phyloP scores from a whole-genome alignment of 2,888 invertebrate genomes.

The Conomelus anceps region DNA sequence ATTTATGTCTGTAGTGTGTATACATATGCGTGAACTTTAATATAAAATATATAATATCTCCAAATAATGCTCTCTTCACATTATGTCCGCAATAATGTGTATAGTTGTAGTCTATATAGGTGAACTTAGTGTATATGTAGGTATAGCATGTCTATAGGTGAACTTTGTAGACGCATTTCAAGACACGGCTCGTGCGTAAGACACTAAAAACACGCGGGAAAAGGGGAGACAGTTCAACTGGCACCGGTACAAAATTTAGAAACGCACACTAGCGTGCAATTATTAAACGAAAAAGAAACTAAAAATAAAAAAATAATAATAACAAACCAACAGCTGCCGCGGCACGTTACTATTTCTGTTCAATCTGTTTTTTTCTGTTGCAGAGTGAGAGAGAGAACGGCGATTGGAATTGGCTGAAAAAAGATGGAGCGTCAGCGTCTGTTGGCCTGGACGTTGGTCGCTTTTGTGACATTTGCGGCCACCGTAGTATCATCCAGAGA shows the following conservation, averaged over 20 bases:
- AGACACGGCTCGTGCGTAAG: not conserved
- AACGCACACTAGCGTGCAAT: not conserved
- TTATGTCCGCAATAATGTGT: too few relatives aligned
- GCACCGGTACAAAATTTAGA: not conserved
- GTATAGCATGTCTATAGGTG: too few relatives aligned
- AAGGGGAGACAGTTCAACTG: not conserved
- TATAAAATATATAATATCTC: too few relatives aligned
- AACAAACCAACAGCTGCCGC: too few relatives aligned
- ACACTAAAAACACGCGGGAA: not conserved
- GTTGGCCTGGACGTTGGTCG: not conserved
- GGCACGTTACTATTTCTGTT: not conserved
- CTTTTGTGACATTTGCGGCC: not conserved
- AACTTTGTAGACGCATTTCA: not conserved
- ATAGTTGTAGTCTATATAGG: too few relatives aligned
- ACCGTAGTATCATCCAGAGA: not conserved
- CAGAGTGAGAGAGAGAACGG: not conserved
- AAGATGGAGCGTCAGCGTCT: not conserved
- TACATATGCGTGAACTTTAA: too few relatives aligned
- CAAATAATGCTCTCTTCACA: not conserved
- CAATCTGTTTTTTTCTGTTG: not conserved
- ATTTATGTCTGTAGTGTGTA: too few relatives aligned
- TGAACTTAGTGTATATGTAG: not conserved
- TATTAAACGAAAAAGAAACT: not conserved
- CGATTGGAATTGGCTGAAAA: not conserved
- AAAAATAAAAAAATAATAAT: not conserved